These are phyloP conservation scores for Hirundo rustica DNA, from an alignment of 2,797 vertebrate genomes.

Conservation along the genomic window DNA sequence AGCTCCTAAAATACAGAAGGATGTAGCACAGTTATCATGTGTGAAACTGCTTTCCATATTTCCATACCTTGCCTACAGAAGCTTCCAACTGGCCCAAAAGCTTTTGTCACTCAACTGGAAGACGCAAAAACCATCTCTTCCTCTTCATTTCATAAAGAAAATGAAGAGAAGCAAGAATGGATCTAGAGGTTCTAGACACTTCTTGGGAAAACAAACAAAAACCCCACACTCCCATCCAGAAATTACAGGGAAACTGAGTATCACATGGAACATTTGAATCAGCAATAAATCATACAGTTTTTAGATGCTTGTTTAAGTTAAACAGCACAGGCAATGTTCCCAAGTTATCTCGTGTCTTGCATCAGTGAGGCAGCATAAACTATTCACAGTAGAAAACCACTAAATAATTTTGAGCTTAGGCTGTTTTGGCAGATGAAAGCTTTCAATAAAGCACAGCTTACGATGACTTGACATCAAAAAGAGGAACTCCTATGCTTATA, in stretches of 20 bases:
- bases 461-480: neutral
- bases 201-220: neutral
- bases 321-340: neutral
- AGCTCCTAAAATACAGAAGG: conserved; percentile 81
- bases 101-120: neutral
- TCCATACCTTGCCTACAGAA: neutral
- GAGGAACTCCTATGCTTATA: neutral
- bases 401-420: neutral
- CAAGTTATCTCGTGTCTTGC: neutral
- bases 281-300: neutral
- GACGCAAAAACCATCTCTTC: neutral
- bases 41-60: neutral
- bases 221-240: neutral
- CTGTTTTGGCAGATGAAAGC: neutral
- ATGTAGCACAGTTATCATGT: neutral
- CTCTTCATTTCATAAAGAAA: neutral
- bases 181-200: neutral
- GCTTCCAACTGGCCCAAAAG: neutral
- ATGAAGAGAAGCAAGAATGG: neutral
- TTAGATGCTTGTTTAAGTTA: neutral
- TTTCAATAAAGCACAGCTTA: neutral
- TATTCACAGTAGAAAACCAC: neutral
- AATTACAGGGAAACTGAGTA: neutral
- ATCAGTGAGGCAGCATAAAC: neutral
- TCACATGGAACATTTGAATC: neutral